A percentile compares a stretch with the other conserved stretches of the same genome.
phyloP scores from a whole-genome alignment of 1,140 invertebrate species.

The Calliphora vicina region DNA sequence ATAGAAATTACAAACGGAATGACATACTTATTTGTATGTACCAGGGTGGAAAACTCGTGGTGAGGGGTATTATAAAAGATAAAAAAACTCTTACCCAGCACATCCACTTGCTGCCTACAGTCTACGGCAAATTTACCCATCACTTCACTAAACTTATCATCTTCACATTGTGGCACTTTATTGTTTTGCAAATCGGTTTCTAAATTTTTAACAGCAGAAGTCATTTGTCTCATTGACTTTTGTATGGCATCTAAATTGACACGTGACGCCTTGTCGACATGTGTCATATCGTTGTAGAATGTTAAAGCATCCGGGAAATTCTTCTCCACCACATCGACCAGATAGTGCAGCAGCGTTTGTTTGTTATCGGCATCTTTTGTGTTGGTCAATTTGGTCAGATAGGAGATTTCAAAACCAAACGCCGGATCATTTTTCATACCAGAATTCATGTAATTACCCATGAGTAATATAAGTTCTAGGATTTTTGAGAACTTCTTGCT shows the following conservation, averaged over 20 bases:
- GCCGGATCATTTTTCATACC: conserved; percentile 93
- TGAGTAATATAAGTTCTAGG: conserved; percentile 86
- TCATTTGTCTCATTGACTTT: conserved; percentile 87
- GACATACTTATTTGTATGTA: too few relatives aligned
- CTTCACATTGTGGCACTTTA: conserved; percentile 75
- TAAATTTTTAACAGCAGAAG: conserved; percentile 82
- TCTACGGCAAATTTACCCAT: conserved; percentile 84
- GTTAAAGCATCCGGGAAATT: conserved; percentile 86
- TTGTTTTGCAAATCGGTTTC: conserved; percentile 88
- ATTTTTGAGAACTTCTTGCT: conserved; percentile 92
- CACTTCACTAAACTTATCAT: conserved; percentile 83
- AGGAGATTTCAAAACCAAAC: conserved; percentile 96
- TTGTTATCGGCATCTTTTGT: conserved; percentile 96
- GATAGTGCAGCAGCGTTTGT: conserved; percentile 90
- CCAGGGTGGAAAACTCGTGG: too few relatives aligned
- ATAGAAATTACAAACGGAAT: too few relatives aligned
- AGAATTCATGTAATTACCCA: conserved; percentile 96
- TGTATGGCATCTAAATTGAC: conserved; percentile 88
- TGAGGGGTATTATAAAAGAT: too few relatives aligned
- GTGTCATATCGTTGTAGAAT: conserved; percentile 87
- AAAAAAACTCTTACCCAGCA: conserved; percentile 73
- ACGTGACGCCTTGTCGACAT: conserved; percentile 82
- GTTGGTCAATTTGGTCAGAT: conserved; percentile 91
- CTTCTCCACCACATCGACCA: conserved; percentile 86
- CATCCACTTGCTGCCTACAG: conserved; percentile 84